Evolutionary conservation across 2,113 vertebrate species (phyloP).

Genomic region (Orthonyx spaldingii): DNA sequence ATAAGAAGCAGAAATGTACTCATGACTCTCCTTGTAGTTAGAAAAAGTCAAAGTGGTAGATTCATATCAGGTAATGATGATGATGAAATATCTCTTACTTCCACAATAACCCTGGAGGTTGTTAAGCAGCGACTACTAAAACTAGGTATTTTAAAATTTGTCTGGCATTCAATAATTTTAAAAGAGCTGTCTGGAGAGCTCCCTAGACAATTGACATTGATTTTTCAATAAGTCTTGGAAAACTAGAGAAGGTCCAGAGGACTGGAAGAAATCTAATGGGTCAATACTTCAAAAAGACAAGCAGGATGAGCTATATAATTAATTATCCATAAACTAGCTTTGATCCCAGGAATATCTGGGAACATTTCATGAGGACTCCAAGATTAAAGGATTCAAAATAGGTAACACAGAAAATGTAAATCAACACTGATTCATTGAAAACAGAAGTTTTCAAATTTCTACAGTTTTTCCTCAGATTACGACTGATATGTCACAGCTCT

Average conservation of each 20-base stretch:
- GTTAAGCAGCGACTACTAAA: not conserved
- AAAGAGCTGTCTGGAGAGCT: not conserved
- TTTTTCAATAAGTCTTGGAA: conserved; percentile 37
- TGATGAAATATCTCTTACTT: not conserved
- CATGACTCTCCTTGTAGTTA: not conserved
- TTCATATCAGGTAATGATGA: not conserved
- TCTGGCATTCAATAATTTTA: conserved; percentile 11
- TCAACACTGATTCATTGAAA: not conserved
- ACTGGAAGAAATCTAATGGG: not conserved
- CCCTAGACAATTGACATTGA: conserved; percentile 18
- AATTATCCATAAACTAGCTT: not conserved
- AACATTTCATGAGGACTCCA: not conserved
- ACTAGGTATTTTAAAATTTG: not conserved
- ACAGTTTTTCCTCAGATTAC: not conserved
- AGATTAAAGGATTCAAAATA: not conserved
- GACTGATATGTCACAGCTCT: not conserved
- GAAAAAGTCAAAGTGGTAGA: not conserved
- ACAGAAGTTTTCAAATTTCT: not conserved
- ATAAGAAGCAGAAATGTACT: not conserved
- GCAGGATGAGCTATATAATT: not conserved
- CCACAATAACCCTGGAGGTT: not conserved
- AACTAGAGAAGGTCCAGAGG: not conserved
- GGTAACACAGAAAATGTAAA: not conserved
- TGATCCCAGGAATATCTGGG: not conserved
- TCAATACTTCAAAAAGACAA: conserved; percentile 7